A percentile compares a stretch with the other conserved stretches of the same genome.
These are phyloP conservation scores for Coptodon bakossiorum DNA, from an alignment of 2,113 vertebrate species.

Conservation along the genomic window DNA sequence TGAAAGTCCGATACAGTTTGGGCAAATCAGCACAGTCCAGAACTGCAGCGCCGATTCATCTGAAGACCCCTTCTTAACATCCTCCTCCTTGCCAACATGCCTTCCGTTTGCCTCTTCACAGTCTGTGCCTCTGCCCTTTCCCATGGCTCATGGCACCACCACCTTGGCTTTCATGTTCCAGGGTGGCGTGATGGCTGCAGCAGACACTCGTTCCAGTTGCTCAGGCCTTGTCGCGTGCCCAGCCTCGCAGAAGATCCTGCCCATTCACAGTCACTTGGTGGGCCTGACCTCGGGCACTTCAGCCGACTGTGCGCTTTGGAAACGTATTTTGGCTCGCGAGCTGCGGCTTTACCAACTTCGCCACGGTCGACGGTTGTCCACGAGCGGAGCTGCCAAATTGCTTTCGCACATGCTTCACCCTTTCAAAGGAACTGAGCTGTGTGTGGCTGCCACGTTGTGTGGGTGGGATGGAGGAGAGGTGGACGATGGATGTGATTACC, in stretches of 20 bases:
- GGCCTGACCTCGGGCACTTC: conserved; percentile 84
- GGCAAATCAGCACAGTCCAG: conserved; percentile 33
- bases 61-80: not conserved
- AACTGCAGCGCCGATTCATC: not conserved
- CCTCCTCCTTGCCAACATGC: not conserved
- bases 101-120: conserved; percentile 18
- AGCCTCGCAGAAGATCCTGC: conserved; percentile 75
- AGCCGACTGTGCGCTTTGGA: conserved; percentile 79
- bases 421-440: conserved; percentile 79
- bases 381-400: conserved; percentile 76
- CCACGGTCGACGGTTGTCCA: conserved; percentile 70
- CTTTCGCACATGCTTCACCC: conserved; percentile 76
- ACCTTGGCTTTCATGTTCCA: conserved; percentile 82
- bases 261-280: conserved; percentile 80
- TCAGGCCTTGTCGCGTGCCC: conserved; percentile 74
- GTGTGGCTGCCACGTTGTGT: conserved; percentile 81
- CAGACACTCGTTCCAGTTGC: conserved; percentile 83
- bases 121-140: conserved; percentile 65
- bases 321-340: conserved; percentile 75
- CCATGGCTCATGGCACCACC: conserved; percentile 80
- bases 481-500: not conserved
- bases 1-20: conserved; percentile 64
- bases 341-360: conserved; percentile 77
- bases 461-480: conserved; percentile 78
- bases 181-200: conserved; percentile 78